Base-by-base conservation (phyloP, 2,888 invertebrate genomes). In the Tortricodes alternella region DNA sequence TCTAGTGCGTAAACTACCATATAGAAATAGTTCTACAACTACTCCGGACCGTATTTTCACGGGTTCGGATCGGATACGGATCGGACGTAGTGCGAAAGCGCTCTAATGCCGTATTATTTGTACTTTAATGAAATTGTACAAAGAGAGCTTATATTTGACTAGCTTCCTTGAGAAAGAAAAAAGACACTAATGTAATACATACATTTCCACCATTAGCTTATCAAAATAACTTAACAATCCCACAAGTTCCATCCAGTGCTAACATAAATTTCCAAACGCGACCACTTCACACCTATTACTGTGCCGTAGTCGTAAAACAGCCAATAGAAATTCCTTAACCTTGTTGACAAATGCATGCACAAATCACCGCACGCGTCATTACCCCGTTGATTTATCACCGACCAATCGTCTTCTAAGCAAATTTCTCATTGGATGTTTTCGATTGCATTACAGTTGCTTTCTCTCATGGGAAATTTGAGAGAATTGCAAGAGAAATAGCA, bases 391-490 rank as follows among this genome's bases (percentile, higher is more conserved):
- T 55, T 55, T 55, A 55, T 43, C 21, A 38, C 23, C 6, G 62
- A 59, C 65, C 65, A 60, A 63, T 66, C 68, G 63, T 65, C 63
- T 38, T 62, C 61, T 55, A 63, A 66, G 65, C 58, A 64, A 66
- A 68, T 68, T 66, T 68, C 67, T 65, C 62, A 64, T 63, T 65
- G 59, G 52, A 52, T 53, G 61, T 63, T 67, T 64, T 64, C 65
- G 66, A 66, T 66, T 66, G 65, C 57, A 63, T 65, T 64, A 58
- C 57, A 61, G 56, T 60, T 59, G 48, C 60, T 62, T 59, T 65
- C 62, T 62, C 60, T 64, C 23, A 44, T 9, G 24, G 16, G 41
- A 19, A 38, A 9, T 44, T 16, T 24, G 1, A 29, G 29, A 27
- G 29, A 29, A 29, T 29, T n/a, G n/a, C n/a, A n/a, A n/a, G n/a